A percentile compares a stretch with the other conserved stretches of the same genome.
These are phyloP conservation scores for Smittia sp. DNA, from an alignment of 2,888 invertebrate species.

Conservation along the genomic window DNA sequence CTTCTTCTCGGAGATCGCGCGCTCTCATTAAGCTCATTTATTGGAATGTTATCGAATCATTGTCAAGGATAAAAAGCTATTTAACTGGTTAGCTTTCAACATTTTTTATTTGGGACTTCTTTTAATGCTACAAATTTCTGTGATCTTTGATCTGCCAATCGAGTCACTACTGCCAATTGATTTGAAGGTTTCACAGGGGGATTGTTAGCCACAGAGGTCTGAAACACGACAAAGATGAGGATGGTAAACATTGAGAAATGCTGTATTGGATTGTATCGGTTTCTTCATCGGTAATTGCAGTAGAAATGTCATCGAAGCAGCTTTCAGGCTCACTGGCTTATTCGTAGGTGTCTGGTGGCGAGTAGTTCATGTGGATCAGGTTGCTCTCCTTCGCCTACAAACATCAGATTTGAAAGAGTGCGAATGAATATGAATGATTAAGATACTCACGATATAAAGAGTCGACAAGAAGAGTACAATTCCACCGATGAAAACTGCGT, in stretches of 20 bases:
- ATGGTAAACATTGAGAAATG: conserved; percentile 3
- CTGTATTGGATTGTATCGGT: conserved; percentile 12
- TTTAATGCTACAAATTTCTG: neutral
- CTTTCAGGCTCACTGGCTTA: neutral
- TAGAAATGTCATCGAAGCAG: neutral
- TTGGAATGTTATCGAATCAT: neutral
- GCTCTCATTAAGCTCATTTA: conserved; percentile 69
- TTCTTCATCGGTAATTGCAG: neutral
- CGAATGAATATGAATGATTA: conserved; percentile 4
- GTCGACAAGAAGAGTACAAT: conserved; percentile 54
- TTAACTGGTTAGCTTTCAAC: neutral
- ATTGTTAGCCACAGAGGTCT: neutral
- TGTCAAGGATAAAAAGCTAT: conserved; percentile 1
- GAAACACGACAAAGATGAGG: neutral
- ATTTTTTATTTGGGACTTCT: neutral
- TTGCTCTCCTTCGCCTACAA: neutral
- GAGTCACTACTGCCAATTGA: neutral
- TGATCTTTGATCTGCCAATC: conserved; percentile 2
- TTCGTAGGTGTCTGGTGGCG: conserved; percentile 28
- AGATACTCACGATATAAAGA: conserved; percentile 48
- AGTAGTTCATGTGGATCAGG: neutral
- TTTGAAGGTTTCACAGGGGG: neutral
- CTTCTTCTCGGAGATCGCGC: conserved; percentile 97
- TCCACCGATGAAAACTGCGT: conserved; percentile 62
- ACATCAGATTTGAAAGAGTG: conserved; percentile 41